Evolutionary conservation across 1,140 invertebrate genomes (phyloP), one percentile per base, ranked within the genome.

Genomic region (Leguminivora glycinivorella): DNA sequence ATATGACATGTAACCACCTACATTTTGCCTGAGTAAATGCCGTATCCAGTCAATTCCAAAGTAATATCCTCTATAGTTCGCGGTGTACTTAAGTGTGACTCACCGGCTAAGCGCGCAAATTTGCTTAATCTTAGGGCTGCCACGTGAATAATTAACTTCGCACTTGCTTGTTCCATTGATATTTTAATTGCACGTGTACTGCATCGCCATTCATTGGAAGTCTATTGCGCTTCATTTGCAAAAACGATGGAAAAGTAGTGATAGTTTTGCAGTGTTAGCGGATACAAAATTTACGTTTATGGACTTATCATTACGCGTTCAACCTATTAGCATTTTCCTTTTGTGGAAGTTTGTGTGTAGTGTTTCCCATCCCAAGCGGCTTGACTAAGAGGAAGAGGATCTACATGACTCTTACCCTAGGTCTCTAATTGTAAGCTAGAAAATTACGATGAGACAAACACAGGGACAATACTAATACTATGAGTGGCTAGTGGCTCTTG

Each of bases 81-180:
- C 58, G 17, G 25, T 19, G 25, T 63, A 58, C 56, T 58, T 25
- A 26, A 29, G 25, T 2, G 58, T 63, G 58, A 63, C 26, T 63
- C 58, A 63, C 25, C 58, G 58, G 58, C 14, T 31, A 63, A 63
- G 26, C 29, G 58, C 58, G 58, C 58, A 63, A 29, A 63, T 63
- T 63, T 63, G 58, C 58, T 63, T 63, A 63, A 63, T 63, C 58
- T 63, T 63, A 63, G 58, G 58, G 58, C 26, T 63, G 58, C 25
- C 58, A 63, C 58, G 58, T 29, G 58, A 29, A 63, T 63, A 63
- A 31, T 63, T 29, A 17, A 22, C 24, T n/a, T n/a, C 58, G 58
- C n/a, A 17, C 58, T 63, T 63, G 26, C 58, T 29, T 17, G 34
- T 63, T 63, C 58, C 58, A 63, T 63, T 26, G 58, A 63, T 63